Evolutionary conservation across 1,140 invertebrate species (phyloP).

Genomic region (Nasonia giraulti): DNA sequence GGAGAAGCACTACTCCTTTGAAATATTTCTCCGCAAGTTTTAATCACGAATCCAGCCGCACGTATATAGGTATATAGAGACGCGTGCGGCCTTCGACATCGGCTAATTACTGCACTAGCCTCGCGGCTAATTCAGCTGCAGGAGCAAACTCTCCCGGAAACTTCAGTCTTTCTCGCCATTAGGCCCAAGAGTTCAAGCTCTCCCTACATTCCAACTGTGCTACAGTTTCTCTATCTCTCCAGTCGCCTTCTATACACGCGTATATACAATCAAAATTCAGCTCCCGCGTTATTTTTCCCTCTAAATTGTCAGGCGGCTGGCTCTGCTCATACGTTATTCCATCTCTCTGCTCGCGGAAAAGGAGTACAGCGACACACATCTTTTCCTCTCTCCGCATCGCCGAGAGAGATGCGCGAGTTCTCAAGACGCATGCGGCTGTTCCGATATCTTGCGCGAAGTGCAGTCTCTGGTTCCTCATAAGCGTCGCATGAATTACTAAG

Average conservation of each 20-base stretch:
- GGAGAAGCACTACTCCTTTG: not conserved
- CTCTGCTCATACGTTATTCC: not conserved
- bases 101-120: not conserved
- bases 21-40: not conserved
- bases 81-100: not conserved
- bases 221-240: not conserved
- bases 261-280: not conserved
- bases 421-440: not conserved
- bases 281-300: not conserved
- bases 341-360: not conserved
- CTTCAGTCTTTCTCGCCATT: not conserved
- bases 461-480: constrained; percentile 54
- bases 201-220: not conserved
- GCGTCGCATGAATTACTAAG: constrained; percentile 63
- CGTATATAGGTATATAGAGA: too few species aligned
- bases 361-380: not conserved
- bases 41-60: not conserved
- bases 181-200: not conserved
- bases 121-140: not conserved
- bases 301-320: not conserved
- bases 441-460: constrained; percentile 1
- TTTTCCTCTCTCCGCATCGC: not conserved
- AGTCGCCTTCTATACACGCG: not conserved
- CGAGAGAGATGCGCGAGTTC: not conserved
- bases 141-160: not conserved